Conservation (phyloP, 2,113 vertebrate species). For the Elaphurus davidianus region DNA sequence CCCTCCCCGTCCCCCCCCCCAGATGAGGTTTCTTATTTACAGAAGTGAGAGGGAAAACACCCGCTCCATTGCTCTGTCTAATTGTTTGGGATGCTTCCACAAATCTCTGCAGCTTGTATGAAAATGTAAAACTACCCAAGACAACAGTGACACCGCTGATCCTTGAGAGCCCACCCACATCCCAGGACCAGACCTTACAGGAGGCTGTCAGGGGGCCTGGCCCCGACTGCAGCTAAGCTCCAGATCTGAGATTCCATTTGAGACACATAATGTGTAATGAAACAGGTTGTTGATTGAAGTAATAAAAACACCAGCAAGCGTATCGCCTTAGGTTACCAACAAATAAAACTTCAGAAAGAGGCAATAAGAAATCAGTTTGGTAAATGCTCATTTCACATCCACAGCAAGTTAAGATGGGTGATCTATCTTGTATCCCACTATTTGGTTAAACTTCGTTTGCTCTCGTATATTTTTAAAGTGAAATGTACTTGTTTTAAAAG, state of each 20-base stretch:
- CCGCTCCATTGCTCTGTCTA: rapidly evolving
- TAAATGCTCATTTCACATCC: neutral
- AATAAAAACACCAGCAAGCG: neutral
- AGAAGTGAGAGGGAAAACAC: rapidly evolving
- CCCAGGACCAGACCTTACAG: rapidly evolving
- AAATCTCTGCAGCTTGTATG: neutral
- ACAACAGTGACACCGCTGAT: neutral
- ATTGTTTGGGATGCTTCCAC: neutral
- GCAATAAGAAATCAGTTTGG: neutral
- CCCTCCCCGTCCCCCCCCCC: rapidly evolving
- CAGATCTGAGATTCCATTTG: neutral
- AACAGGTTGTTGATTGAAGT: conserved; percentile 41
- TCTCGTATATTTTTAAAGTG: neutral
- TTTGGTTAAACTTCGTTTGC: neutral
- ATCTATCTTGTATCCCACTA: neutral
- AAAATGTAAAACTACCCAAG: neutral
- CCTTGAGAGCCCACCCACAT: rapidly evolving
- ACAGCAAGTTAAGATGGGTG: neutral
- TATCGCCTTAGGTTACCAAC: neutral
- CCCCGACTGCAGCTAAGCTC: neutral
- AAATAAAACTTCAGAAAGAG: neutral
- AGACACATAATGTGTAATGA: neutral
- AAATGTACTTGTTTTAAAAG: neutral
- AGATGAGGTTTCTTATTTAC: neutral
- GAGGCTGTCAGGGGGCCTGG: rapidly evolving